A percentile compares a stretch with the other conserved stretches of the same genome.
These are phyloP conservation scores for Diplogasteroides magnus DNA, from an alignment of 1,140 invertebrate genomes.

Conservation along the genomic window DNA sequence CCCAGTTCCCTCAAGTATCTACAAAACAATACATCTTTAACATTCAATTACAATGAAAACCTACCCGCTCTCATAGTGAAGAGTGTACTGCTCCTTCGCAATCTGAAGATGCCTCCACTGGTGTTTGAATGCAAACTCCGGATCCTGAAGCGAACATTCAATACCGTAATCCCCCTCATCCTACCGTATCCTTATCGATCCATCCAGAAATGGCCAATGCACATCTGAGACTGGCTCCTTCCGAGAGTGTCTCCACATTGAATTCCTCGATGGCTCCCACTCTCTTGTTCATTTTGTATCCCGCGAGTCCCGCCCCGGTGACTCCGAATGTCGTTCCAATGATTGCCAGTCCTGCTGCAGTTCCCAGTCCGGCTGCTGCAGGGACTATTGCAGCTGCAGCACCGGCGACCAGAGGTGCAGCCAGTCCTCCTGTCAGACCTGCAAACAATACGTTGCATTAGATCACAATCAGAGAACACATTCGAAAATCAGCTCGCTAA, in stretches of 20 bases:
- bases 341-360: slow-evolving; percentile 40
- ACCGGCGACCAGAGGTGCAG: slow-evolving; percentile 56
- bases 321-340: too few species aligned
- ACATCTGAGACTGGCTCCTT: slow-evolving; percentile 45
- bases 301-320: slow-evolving; percentile 35
- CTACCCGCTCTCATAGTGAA: slow-evolving; percentile 68
- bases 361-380: slow-evolving; percentile 56
- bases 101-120: slow-evolving; percentile 64
- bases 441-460: slow-evolving; percentile 3
- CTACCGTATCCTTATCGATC: slow-evolving; percentile 42
- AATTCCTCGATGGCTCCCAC: slow-evolving; percentile 61
- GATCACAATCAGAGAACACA: too few species aligned
- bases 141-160: slow-evolving; percentile 23
- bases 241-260: slow-evolving; percentile 56
- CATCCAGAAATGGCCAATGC: slow-evolving; percentile 45
- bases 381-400: slow-evolving; percentile 43
- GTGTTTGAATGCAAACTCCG: slow-evolving; percentile 40
- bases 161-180: neutral
- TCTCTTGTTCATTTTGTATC: slow-evolving; percentile 57
- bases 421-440: slow-evolving; percentile 60
- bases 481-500: neutral
- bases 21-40: too few species aligned
- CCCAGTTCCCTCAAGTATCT: slow-evolving; percentile 61
- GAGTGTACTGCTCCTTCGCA: slow-evolving; percentile 63
- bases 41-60: too few species aligned